These are phyloP conservation scores for Aspidiotus rigidus DNA, from an alignment of 2,888 invertebrate species.

Conservation along the genomic window DNA sequence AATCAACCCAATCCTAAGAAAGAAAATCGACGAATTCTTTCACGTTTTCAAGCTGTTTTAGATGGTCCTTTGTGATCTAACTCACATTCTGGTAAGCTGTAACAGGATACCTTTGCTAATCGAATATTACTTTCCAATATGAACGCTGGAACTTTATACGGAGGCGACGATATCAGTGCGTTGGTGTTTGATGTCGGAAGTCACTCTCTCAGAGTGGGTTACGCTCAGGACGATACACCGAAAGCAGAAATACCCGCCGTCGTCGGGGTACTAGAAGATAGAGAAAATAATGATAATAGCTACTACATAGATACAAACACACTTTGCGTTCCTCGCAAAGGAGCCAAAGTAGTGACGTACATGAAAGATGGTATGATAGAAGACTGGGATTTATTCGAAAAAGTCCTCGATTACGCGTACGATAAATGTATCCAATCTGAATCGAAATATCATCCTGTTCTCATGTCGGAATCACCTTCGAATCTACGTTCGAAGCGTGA, in stretches of 20 bases:
- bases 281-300: slow-evolving; percentile 53
- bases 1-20: too few relatives aligned
- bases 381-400: slow-evolving; percentile 98
- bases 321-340: slow-evolving; percentile 77
- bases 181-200: slow-evolving; percentile 95
- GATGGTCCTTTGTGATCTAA: too few relatives aligned
- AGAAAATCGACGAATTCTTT: too few relatives aligned
- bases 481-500: slow-evolving; percentile 85
- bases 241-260: slow-evolving; percentile 95
- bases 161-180: slow-evolving; percentile 98
- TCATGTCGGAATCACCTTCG: slow-evolving; percentile 98
- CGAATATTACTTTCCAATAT: slow-evolving; percentile 3
- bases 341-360: slow-evolving; percentile 78
- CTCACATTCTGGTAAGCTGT: too few relatives aligned
- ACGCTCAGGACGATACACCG: slow-evolving; percentile 97
- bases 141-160: slow-evolving; percentile 59
- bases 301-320: slow-evolving; percentile 90
- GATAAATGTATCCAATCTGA: slow-evolving; percentile 87
- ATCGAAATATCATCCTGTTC: slow-evolving; percentile 87
- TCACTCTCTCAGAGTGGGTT: slow-evolving; percentile 80
- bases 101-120: too few relatives aligned
- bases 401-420: slow-evolving; percentile 89
- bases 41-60: too few relatives aligned
- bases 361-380: slow-evolving; percentile 99
- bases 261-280: slow-evolving; percentile 70